Percentiles rank a stretch among this genome's conserved stretches.
Evolutionary conservation across 1,140 invertebrate species (phyloP).

Genomic region (Ericerus pela): DNA sequence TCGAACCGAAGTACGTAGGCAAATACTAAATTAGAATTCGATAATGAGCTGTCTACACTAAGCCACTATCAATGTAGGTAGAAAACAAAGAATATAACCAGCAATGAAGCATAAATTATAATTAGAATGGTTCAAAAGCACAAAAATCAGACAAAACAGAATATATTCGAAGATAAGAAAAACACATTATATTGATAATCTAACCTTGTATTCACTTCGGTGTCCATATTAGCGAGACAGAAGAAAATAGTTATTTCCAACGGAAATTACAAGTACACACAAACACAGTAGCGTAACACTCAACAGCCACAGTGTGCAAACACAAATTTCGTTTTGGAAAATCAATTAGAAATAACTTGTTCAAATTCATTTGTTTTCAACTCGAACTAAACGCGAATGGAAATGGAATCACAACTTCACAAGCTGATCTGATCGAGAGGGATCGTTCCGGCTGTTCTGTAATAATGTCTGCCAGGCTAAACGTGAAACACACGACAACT

Average conservation of each 20-base stretch:
- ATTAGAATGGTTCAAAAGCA: no score
- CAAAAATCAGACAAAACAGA: no score
- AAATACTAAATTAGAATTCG: no score
- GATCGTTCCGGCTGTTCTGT: no score
- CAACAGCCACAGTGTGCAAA: neutral
- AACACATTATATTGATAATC: no score
- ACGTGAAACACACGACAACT: constrained; percentile 10
- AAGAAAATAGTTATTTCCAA: neutral
- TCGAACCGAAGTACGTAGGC: no score
- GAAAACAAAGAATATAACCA: no score
- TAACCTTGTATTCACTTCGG: constrained; percentile 8
- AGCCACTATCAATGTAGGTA: no score
- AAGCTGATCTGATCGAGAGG: neutral
- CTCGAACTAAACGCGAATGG: neutral
- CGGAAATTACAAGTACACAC: no score
- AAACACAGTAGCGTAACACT: neutral
- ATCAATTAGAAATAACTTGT: neutral
- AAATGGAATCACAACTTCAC: neutral
- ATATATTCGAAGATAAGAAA: no score
- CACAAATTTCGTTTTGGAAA: neutral
- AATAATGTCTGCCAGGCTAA: constrained; percentile 4
- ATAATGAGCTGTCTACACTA: no score
- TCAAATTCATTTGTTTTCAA: neutral
- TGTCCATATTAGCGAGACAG: neutral
- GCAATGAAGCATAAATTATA: no score